phyloP scores from a whole-genome alignment of 2,888 invertebrate species.

The Stenoptilia bipunctidactyla region DNA sequence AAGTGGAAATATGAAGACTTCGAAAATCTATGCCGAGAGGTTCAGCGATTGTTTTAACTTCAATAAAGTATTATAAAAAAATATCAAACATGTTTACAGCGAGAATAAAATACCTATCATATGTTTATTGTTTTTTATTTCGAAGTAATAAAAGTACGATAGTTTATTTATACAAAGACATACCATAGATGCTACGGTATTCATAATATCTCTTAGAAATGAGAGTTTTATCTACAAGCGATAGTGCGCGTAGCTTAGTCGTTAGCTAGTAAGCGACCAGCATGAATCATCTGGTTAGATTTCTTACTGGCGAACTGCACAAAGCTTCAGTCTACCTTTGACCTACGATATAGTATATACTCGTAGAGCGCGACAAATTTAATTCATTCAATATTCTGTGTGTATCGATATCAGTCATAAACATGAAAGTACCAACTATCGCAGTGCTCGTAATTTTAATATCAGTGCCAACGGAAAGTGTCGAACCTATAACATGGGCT shows the following conservation, averaged over 20 bases:
- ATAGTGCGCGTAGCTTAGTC: too few relatives aligned
- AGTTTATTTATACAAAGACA: too few relatives aligned
- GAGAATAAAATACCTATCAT: too few relatives aligned
- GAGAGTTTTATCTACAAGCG: too few relatives aligned
- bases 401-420: slow-evolving; percentile 11
- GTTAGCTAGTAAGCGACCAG: too few relatives aligned
- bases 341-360: slow-evolving; percentile 36
- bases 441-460: neutral
- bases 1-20: slow-evolving; percentile 45
- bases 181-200: too few relatives aligned
- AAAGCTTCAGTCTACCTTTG: slow-evolving; percentile 27
- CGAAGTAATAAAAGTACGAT: too few relatives aligned
- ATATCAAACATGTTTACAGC: slow-evolving; percentile 2
- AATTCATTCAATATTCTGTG: slow-evolving; percentile 24
- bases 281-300: slow-evolving; percentile 11
- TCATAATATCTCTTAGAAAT: too few relatives aligned
- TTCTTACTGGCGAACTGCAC: slow-evolving; percentile 20
- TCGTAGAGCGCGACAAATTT: slow-evolving; percentile 26
- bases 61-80: neutral
- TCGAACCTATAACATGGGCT: too few relatives aligned
- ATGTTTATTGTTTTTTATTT: too few relatives aligned
- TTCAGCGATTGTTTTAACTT: slow-evolving; percentile 28
- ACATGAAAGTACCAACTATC: slow-evolving; percentile 36
- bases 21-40: slow-evolving; percentile 30
- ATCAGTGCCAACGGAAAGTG: too few relatives aligned